Evolutionary conservation across 2,797 vertebrate genomes (phyloP).

Genomic region (Rhincodon typus): DNA sequence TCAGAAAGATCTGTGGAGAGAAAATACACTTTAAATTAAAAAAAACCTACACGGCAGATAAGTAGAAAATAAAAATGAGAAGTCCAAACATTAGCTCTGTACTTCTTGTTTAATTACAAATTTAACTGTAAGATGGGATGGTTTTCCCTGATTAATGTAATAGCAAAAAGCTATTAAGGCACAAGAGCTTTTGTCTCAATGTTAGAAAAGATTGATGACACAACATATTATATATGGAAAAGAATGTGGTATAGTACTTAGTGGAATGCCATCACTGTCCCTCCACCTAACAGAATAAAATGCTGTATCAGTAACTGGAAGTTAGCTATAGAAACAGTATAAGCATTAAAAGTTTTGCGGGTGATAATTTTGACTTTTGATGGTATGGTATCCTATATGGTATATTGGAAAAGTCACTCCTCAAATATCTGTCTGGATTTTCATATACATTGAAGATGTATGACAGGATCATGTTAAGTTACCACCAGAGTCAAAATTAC

Average conservation of each 20-base stretch:
- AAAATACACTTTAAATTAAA: constrained; percentile 6
- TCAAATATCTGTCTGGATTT: background rate
- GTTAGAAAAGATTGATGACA: constrained; percentile 26
- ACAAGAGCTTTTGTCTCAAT: background rate
- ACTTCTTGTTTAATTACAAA: background rate
- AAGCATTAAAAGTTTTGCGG: background rate
- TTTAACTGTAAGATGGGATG: background rate
- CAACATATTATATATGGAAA: background rate
- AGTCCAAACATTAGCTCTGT: background rate
- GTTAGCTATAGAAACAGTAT: background rate
- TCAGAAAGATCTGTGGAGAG: constrained; percentile 62
- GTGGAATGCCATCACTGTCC: background rate
- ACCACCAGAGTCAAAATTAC: no score
- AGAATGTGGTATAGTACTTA: background rate
- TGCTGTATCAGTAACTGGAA: background rate
- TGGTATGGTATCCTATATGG: background rate
- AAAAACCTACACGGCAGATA: background rate
- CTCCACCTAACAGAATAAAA: background rate
- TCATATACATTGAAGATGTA: background rate
- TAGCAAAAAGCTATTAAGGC: constrained; percentile 21
- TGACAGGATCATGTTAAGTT: no score
- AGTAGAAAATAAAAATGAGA: background rate
- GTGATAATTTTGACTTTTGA: background rate
- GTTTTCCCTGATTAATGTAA: background rate
- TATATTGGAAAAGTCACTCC: background rate